phyloP scores from a whole-genome alignment of 2,888 invertebrate genomes.

The Morpho helenor region DNA sequence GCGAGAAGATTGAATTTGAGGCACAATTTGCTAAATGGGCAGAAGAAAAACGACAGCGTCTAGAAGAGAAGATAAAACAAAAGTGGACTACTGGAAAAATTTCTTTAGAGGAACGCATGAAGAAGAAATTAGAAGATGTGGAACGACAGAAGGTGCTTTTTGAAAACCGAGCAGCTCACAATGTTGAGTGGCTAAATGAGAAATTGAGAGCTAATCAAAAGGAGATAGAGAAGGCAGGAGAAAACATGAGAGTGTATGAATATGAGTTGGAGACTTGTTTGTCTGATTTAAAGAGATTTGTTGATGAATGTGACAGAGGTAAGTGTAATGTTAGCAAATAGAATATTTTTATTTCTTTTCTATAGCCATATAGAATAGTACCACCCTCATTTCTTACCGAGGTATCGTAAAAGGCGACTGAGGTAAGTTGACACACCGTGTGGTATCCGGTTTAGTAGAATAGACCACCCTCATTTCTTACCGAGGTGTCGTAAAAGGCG shows the following conservation, averaged over 20 bases:
- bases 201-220: slow-evolving; percentile 37
- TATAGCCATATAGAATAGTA: too few relatives aligned
- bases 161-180: slow-evolving; percentile 38
- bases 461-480: too few relatives aligned
- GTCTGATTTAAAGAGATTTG: slow-evolving; percentile 45
- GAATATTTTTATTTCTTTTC: too few relatives aligned
- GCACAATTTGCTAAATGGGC: slow-evolving; percentile 40
- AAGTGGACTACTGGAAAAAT: slow-evolving; percentile 38
- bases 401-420: too few relatives aligned
- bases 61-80: slow-evolving; percentile 54
- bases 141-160: slow-evolving; percentile 37
- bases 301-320: slow-evolving; percentile 62
- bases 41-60: slow-evolving; percentile 41
- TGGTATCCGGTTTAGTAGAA: too few relatives aligned
- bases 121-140: slow-evolving; percentile 40
- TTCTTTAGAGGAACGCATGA: slow-evolving; percentile 39
- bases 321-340: slow-evolving; percentile 6
- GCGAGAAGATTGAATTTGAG: slow-evolving; percentile 36
- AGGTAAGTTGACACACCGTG: too few relatives aligned
- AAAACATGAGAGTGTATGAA: slow-evolving; percentile 42
- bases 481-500: too few relatives aligned
- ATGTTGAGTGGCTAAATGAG: slow-evolving; percentile 36
- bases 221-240: slow-evolving; percentile 44
- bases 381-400: too few relatives aligned
- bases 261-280: slow-evolving; percentile 39